Evolutionary conservation across 2,113 vertebrate genomes (phyloP).

Genomic region (Onychostoma macrolepis): DNA sequence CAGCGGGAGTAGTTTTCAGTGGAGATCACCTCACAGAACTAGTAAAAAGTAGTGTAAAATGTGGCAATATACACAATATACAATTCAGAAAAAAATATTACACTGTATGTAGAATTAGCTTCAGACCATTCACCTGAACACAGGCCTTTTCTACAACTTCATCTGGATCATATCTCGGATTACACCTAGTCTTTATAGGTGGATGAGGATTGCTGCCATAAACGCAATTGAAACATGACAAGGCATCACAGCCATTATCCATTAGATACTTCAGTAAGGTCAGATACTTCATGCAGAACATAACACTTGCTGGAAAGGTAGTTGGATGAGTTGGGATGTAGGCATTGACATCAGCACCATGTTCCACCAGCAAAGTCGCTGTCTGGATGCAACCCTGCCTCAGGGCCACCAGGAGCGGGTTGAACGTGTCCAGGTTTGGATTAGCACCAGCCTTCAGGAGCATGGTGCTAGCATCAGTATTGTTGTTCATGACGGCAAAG

Average conservation of each 20-base stretch:
- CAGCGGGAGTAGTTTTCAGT: conserved; percentile 78
- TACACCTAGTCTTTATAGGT: background rate
- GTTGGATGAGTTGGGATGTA: conserved; percentile 82
- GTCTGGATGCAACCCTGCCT: conserved; percentile 81
- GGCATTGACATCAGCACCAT: conserved; percentile 83
- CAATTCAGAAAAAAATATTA: background rate
- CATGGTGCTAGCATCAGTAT: conserved; percentile 79
- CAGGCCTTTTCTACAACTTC: background rate
- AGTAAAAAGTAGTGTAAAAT: background rate
- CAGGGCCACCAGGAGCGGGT: conserved; percentile 85
- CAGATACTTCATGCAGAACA: conserved; percentile 87
- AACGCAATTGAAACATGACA: conserved; percentile 82
- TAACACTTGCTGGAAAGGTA: conserved; percentile 85
- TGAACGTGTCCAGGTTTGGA: conserved; percentile 86
- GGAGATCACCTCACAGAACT: conserved; percentile 88
- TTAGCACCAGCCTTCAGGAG: conserved; percentile 85
- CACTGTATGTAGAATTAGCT: background rate
- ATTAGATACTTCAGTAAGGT: conserved; percentile 84
- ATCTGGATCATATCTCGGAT: conserved; percentile 24
- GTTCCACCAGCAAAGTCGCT: conserved; percentile 81
- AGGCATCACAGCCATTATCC: conserved; percentile 83
- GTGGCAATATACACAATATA: background rate
- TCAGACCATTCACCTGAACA: conserved; percentile 40
- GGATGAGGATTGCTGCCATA: conserved; percentile 83
- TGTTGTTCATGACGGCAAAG: conserved; percentile 86